phyloP scores from a whole-genome alignment of 1,140 invertebrate genomes.

The Brachystomella parvula region DNA sequence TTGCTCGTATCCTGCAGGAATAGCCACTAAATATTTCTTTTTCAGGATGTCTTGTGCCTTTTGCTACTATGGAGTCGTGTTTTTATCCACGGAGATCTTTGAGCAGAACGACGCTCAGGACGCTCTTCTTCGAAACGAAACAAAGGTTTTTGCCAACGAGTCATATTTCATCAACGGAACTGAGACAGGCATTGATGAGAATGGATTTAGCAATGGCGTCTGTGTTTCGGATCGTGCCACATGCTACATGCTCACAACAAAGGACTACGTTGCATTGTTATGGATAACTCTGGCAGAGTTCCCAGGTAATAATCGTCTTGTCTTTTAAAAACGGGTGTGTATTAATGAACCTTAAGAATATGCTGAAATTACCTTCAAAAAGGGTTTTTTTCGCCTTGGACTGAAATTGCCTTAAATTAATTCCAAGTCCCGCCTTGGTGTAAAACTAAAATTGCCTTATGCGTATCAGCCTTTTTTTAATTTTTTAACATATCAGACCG shows the following conservation, averaged over 20 bases:
- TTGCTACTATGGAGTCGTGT: slow-evolving; percentile 89
- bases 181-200: background rate
- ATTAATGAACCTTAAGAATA: too few relatives aligned
- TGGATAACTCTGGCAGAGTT: slow-evolving; percentile 95
- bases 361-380: too few relatives aligned
- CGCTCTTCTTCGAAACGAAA: background rate
- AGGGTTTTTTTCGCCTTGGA: too few relatives aligned
- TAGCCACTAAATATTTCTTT: background rate
- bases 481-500: background rate
- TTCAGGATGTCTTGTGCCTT: slow-evolving; percentile 85
- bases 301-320: slow-evolving; percentile 56
- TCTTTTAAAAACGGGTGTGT: too few relatives aligned
- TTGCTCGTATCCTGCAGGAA: slow-evolving; percentile 8
- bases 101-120: slow-evolving; percentile 44
- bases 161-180: background rate
- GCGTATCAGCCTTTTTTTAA: background rate
- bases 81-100: slow-evolving; percentile 91
- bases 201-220: background rate
- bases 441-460: too few relatives aligned
- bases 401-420: too few relatives aligned
- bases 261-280: slow-evolving; percentile 84
- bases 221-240: slow-evolving; percentile 42
- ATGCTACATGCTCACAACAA: slow-evolving; percentile 53
- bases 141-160: background rate
- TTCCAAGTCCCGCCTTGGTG: too few relatives aligned